phyloP scores from a whole-genome alignment of 2,888 invertebrate species.

The Incurvaria masculella region DNA sequence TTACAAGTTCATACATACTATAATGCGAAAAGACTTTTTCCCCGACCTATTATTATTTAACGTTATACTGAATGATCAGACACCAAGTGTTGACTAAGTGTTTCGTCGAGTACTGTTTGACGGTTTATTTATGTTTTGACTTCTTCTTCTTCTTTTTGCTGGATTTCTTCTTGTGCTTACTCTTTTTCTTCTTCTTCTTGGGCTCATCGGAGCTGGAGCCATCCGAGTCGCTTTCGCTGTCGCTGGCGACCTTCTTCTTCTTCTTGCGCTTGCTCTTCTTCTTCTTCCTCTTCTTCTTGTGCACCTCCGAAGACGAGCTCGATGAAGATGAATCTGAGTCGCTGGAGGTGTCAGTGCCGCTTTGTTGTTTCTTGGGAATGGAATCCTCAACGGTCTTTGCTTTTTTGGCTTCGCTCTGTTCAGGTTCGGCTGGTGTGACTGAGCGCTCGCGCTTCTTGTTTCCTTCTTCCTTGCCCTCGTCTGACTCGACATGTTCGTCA shows the following conservation, averaged over 20 bases:
- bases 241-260: constrained; percentile 58
- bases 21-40: no score
- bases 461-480: constrained; percentile 59
- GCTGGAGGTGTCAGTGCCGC: constrained; percentile 42
- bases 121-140: constrained; percentile 42
- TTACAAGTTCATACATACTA: no score
- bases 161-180: constrained; percentile 66
- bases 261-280: constrained; percentile 61
- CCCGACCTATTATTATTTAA: no score
- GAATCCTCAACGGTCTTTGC: constrained; percentile 33
- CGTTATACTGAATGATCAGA: no score
- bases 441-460: constrained; percentile 40
- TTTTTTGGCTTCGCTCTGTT: constrained; percentile 33
- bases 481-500: constrained; percentile 60
- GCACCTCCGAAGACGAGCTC: constrained; percentile 50
- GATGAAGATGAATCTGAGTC: constrained; percentile 50
- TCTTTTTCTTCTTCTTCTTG: constrained; percentile 66
- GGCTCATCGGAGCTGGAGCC: constrained; percentile 63
- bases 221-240: constrained; percentile 63
- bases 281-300: constrained; percentile 61
- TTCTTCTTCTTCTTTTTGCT: constrained; percentile 72
- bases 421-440: constrained; percentile 25
- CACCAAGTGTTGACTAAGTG: no score
- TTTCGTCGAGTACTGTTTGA: no score
- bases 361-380: constrained; percentile 48